A percentile compares a stretch with the other conserved stretches of the same genome.
phyloP scores from a whole-genome alignment of 2,797 vertebrate genomes.

The Tauraco hartlaubi region DNA sequence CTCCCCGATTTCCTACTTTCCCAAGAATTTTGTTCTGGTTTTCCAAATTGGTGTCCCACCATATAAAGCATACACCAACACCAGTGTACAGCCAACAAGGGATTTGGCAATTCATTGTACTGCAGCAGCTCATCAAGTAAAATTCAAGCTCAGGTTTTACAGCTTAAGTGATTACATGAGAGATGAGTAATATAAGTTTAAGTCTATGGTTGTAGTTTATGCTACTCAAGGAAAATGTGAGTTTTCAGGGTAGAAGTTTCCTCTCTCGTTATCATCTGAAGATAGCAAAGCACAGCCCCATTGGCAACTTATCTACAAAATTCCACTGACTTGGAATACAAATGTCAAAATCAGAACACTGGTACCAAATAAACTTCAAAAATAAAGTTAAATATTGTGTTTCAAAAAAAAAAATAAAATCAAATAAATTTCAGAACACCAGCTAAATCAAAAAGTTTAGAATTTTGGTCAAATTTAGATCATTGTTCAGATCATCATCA shows the following conservation, averaged over 20 bases:
- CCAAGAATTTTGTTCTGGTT: not conserved
- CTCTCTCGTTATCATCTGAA: not conserved
- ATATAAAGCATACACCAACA: not conserved
- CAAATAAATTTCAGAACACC: not conserved
- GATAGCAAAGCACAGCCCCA: not conserved
- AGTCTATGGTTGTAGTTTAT: not conserved
- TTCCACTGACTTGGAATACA: not conserved
- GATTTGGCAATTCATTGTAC: not conserved
- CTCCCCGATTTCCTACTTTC: not conserved
- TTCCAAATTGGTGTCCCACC: not conserved
- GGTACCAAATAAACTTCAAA: not conserved
- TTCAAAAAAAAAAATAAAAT: not conserved
- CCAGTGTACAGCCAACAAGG: fast-evolving
- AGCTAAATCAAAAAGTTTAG: not conserved
- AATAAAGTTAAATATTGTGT: not conserved
- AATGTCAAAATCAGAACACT: not conserved
- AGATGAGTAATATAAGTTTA: not conserved
- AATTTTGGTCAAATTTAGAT: not conserved
- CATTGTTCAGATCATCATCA: not conserved
- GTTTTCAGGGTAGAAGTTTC: not conserved
- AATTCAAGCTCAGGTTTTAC: not conserved
- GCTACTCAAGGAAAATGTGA: not conserved
- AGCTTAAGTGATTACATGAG: not conserved
- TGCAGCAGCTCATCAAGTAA: not conserved
- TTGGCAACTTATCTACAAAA: not conserved